Evolutionary conservation across 2,888 invertebrate genomes (phyloP).

Genomic region (Nasonovia ribisnigri): DNA sequence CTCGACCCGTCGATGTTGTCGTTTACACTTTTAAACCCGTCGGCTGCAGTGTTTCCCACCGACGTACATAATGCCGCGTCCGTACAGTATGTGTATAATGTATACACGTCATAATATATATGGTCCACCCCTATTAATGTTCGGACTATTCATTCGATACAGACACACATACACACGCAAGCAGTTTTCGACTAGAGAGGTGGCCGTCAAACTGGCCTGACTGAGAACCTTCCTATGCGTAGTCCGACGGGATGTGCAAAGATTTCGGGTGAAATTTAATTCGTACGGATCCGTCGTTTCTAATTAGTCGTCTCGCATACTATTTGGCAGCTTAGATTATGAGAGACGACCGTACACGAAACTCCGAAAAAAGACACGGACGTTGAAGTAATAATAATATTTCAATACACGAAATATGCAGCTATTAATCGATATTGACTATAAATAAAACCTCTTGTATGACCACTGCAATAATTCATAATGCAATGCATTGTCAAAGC

Average conservation of each 20-base stretch:
- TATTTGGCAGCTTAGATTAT: no score
- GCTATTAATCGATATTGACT: no score
- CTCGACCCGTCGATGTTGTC: neutral
- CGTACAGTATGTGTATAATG: neutral
- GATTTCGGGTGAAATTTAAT: neutral
- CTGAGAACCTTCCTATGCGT: neutral
- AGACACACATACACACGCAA: neutral
- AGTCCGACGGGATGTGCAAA: neutral
- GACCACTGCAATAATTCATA: no score
- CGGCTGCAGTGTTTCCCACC: constrained; percentile 24
- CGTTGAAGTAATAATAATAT: no score
- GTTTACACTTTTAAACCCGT: constrained; percentile 19
- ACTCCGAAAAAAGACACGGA: neutral
- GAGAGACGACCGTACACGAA: no score
- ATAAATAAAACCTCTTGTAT: no score
- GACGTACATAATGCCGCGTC: neutral
- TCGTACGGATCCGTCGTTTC: neutral
- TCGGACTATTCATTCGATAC: neutral
- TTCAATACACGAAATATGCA: no score
- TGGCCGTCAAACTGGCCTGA: neutral
- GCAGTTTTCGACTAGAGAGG: neutral
- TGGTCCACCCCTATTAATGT: neutral
- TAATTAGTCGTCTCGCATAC: neutral
- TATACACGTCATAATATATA: neutral
- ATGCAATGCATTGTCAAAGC: no score